phyloP scores from a whole-genome alignment of 2,797 vertebrate genomes.

The Agapornis canus region DNA sequence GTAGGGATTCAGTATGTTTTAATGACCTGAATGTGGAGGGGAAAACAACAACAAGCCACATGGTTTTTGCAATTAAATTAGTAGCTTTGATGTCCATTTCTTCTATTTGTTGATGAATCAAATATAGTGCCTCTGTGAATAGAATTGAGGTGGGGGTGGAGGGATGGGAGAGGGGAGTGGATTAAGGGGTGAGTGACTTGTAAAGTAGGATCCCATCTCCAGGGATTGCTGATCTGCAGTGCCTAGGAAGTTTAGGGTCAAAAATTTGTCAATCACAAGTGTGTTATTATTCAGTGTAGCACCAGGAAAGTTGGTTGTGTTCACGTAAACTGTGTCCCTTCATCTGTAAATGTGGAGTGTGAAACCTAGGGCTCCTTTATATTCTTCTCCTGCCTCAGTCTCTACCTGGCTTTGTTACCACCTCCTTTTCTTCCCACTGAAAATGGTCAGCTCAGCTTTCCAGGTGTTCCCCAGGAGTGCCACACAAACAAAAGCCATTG shows the following conservation, averaged over 20 bases:
- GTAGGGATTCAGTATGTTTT: not conserved
- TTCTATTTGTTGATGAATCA: not conserved
- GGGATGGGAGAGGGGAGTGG: not conserved
- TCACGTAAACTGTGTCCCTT: not conserved
- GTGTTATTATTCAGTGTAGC: not conserved
- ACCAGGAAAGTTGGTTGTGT: not conserved
- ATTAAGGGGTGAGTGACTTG: rapidly evolving
- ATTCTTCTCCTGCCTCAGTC: not conserved
- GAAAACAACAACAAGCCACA: not conserved
- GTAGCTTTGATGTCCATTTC: not conserved
- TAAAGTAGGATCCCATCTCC: not conserved
- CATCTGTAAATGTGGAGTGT: not conserved
- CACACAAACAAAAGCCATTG: not conserved
- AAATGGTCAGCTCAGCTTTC: not conserved
- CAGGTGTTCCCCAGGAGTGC: not conserved
- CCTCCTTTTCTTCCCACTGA: not conserved
- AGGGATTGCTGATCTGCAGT: not conserved
- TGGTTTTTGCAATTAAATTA: not conserved
- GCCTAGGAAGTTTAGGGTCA: not conserved
- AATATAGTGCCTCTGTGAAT: not conserved
- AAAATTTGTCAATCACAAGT: not conserved
- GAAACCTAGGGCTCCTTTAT: not conserved
- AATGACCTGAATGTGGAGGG: not conserved
- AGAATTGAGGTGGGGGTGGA: not conserved
- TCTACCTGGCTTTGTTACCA: not conserved